Evolutionary conservation across 2,888 invertebrate species (phyloP).

Genomic region (Pammene aurita): DNA sequence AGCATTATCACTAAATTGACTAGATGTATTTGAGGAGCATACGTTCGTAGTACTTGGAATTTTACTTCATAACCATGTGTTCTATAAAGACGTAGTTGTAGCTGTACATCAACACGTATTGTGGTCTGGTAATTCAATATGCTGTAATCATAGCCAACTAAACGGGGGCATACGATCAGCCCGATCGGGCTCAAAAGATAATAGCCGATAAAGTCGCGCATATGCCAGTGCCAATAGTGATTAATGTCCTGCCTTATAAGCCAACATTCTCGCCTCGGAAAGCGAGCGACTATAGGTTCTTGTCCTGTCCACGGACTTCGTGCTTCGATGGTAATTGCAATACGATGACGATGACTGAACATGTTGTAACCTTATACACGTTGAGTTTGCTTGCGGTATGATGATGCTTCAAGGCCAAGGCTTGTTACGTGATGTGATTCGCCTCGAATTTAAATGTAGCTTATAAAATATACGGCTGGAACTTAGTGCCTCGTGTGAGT

Average conservation of each 20-base stretch:
- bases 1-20: slow-evolving; percentile 55
- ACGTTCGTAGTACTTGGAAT: slow-evolving; percentile 48
- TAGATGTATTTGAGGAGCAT: slow-evolving; percentile 22
- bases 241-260: slow-evolving; percentile 49
- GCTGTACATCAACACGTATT: slow-evolving; percentile 39
- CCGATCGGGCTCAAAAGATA: slow-evolving; percentile 50
- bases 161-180: slow-evolving; percentile 53
- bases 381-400: slow-evolving; percentile 53
- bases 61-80: slow-evolving; percentile 49
- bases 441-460: slow-evolving; percentile 12
- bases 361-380: slow-evolving; percentile 52
- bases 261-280: slow-evolving; percentile 38
- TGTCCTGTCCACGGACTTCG: slow-evolving; percentile 34
- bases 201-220: slow-evolving; percentile 51
- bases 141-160: slow-evolving; percentile 49
- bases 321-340: slow-evolving; percentile 31
- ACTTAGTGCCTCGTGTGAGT: slow-evolving; percentile 25
- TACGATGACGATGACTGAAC: slow-evolving; percentile 51
- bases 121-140: slow-evolving; percentile 56
- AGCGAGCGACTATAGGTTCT: slow-evolving; percentile 6
- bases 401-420: slow-evolving; percentile 60
- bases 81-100: slow-evolving; percentile 31
- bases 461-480: slow-evolving; percentile 24
- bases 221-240: slow-evolving; percentile 51
- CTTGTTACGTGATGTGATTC: slow-evolving; percentile 31